Evolutionary conservation across 2,797 vertebrate genomes (phyloP).

Genomic region (Anableps anableps): DNA sequence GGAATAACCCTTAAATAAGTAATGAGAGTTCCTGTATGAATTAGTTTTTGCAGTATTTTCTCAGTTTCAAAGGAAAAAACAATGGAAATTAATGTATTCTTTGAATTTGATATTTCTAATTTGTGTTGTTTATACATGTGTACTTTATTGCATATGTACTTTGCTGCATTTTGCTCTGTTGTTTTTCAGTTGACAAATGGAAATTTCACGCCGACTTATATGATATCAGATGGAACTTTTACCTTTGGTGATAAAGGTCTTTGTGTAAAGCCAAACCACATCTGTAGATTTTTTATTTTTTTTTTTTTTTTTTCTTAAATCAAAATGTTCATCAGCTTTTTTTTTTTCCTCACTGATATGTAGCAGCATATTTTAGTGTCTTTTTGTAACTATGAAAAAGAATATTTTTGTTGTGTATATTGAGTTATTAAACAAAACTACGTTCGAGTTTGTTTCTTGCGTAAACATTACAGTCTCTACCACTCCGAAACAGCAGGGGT

Average conservation of each 20-base stretch:
- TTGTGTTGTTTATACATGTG: neutral
- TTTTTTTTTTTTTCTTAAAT: neutral
- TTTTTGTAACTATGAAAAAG: constrained; percentile 1
- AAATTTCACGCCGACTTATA: neutral
- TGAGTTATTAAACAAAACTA: constrained; percentile 18
- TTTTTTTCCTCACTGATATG: neutral
- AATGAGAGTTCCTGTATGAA: constrained; percentile 7
- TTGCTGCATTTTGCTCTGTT: neutral
- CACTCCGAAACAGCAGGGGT: constrained; percentile 44
- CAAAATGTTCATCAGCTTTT: neutral
- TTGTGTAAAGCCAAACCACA: neutral
- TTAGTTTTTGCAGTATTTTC: constrained; percentile 1
- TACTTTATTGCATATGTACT: neutral
- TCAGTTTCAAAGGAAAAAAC: neutral
- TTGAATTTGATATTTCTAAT: neutral
- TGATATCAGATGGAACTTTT: constrained; percentile 4
- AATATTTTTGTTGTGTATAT: constrained; percentile 20
- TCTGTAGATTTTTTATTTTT: too few species aligned
- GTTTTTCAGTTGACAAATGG: neutral
- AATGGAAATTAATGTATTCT: neutral
- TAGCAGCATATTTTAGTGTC: constrained; percentile 1
- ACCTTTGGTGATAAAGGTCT: neutral
- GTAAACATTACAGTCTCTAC: rapidly evolving
- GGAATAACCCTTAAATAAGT: neutral
- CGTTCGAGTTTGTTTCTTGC: neutral